A percentile compares a stretch with the other conserved stretches of the same genome.
These are phyloP conservation scores for Melanotus villosus DNA, from an alignment of 2,888 invertebrate genomes.

Conservation along the genomic window DNA sequence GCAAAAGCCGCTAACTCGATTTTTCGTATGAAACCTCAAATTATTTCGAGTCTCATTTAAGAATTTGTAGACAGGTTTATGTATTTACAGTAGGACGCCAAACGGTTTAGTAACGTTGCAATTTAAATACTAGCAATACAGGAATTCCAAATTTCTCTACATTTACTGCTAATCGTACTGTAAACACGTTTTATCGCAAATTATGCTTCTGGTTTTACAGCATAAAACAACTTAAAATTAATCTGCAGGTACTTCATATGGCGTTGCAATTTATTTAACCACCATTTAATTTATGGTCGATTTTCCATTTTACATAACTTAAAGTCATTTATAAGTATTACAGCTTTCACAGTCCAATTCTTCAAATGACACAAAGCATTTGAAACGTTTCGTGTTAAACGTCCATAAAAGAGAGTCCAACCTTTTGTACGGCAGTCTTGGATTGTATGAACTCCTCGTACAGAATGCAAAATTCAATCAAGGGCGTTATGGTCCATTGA, in stretches of 20 bases:
- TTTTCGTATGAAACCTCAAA: too few species aligned
- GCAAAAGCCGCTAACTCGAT: too few species aligned
- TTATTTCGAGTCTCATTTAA: too few species aligned
- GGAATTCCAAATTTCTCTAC: constrained; percentile 13
- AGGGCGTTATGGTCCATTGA: constrained; percentile 50
- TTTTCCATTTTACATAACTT: constrained; percentile 12
- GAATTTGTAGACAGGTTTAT: not conserved
- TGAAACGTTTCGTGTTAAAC: not conserved
- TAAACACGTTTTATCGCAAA: constrained; percentile 22
- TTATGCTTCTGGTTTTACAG: constrained; percentile 11
- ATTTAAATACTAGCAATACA: constrained; percentile 6
- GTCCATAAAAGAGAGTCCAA: not conserved
- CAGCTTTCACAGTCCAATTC: not conserved
- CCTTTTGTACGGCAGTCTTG: constrained; percentile 17
- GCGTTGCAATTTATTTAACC: not conserved
- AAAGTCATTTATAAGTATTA: not conserved
- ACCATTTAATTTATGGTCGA: not conserved
- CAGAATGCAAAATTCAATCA: constrained; percentile 51
- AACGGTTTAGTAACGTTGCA: not conserved
- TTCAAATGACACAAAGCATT: not conserved
- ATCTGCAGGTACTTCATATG: constrained; percentile 21
- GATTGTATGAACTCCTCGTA: constrained; percentile 33
- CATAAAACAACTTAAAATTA: constrained; percentile 9
- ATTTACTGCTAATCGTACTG: constrained; percentile 11
- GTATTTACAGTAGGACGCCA: not conserved